phyloP scores from a whole-genome alignment of 53 echinoderm and acorn worm genomes.

The Crossaster papposus region DNA sequence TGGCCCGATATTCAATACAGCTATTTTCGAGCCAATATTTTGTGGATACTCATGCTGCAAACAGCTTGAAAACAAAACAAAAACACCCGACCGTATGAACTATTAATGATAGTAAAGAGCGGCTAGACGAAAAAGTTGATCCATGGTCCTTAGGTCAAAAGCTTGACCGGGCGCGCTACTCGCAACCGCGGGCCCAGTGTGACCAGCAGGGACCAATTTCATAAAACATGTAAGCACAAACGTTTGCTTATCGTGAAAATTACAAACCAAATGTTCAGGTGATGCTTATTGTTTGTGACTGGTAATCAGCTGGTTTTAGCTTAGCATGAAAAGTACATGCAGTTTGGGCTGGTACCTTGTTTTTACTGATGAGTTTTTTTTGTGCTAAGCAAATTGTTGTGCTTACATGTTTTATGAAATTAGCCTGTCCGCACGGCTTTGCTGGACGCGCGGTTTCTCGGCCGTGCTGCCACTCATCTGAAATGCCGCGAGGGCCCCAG shows the following conservation, averaged over 20 bases:
- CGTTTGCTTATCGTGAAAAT: too few species aligned
- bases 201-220: too few species aligned
- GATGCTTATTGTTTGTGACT: too few species aligned
- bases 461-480: slow-evolving; percentile 40
- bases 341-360: too few species aligned
- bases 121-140: neutral
- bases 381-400: too few species aligned
- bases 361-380: too few species aligned
- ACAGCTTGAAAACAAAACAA: neutral
- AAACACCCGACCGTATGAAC: neutral
- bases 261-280: too few species aligned
- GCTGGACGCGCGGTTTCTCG: neutral
- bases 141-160: too few species aligned
- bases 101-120: neutral
- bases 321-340: too few species aligned
- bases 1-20: slow-evolving; percentile 10
- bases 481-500: slow-evolving; percentile 33
- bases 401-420: too few species aligned
- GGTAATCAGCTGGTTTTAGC: too few species aligned
- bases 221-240: too few species aligned
- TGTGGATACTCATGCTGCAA: neutral
- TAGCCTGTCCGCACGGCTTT: slow-evolving; percentile 22
- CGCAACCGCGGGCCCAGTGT: neutral
- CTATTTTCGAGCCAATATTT: neutral
- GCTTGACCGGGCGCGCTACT: neutral